A percentile compares a stretch with the other conserved stretches of the same genome.
phyloP scores from a whole-genome alignment of 2,113 vertebrate species.

The Clarias magur region DNA sequence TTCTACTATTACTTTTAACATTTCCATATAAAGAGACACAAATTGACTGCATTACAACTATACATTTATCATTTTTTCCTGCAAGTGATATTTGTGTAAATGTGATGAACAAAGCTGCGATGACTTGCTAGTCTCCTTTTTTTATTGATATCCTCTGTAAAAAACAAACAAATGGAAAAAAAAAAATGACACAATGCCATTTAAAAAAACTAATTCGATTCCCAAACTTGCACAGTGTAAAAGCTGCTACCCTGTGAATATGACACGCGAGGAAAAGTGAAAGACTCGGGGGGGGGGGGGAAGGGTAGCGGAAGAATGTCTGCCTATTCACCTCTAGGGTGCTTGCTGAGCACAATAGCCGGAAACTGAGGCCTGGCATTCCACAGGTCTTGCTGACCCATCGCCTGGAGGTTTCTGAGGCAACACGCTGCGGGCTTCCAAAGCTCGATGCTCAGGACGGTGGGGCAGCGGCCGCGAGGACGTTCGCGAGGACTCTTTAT shows the following conservation, averaged over 20 bases:
- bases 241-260: not conserved
- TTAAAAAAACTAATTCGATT: not conserved
- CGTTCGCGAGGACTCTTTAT: slow-evolving; percentile 38
- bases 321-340: slow-evolving; percentile 57
- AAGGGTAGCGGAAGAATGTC: slow-evolving; percentile 47
- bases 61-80: not conserved
- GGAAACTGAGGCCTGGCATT: slow-evolving; percentile 68
- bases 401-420: slow-evolving; percentile 74
- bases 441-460: slow-evolving; percentile 42
- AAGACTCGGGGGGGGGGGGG: slow-evolving; percentile 49
- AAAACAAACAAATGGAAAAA: not conserved
- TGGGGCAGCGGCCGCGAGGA: not conserved
- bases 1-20: too few relatives aligned
- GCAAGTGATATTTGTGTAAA: not conserved
- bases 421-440: slow-evolving; percentile 62
- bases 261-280: slow-evolving; percentile 24
- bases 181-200: not conserved
- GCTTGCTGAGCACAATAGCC: slow-evolving; percentile 65
- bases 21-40: not conserved
- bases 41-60: not conserved
- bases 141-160: not conserved
- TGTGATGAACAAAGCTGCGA: not conserved
- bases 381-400: slow-evolving; percentile 65
- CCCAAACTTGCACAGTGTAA: not conserved
- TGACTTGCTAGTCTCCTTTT: too few relatives aligned